Evolutionary conservation across 2,113 vertebrate species (phyloP), one percentile per base, ranked within the genome.

Genomic region (Pelmatolapia mariae): DNA sequence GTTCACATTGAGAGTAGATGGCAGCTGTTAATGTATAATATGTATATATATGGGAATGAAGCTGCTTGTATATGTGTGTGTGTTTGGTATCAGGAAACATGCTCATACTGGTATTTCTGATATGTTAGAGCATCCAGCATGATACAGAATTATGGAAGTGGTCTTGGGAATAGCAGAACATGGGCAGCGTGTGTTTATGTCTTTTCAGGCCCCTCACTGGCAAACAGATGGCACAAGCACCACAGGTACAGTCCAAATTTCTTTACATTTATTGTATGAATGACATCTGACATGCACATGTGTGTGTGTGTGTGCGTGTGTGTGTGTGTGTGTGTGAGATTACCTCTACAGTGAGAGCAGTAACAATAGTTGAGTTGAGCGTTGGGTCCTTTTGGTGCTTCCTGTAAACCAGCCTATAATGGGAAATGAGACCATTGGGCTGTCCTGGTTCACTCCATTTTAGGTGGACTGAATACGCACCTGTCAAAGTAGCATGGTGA

Each of bases 331-430:
- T 68, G 73, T 36, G 26, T 29, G 40, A 18, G 18, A 96, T 98
- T 98, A 99, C 98, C 97, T 4, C 91, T 29, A 98, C 94, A 0
- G 98, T 98, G 87, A 99, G 92, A 13, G 97, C 97, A 43, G 92
- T 97, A 54, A 97, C 83, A 26, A 92, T 83, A 16, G 96, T 92
- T 59, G 89, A 86, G 92, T 91, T 96, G 4, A 97, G 88, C 0
- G 96, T 97, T 0, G 96, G 97, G 87, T 98, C 97, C 1, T 90
- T 94, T 45, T 54, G 87, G 59, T 89, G 94, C 88, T 97, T 97
- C 86, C 95, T 96, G 45, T 97, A 98, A 92, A 97, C 87, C 12
- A 99, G 94, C 61, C 43, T 95, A 89, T 98, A 99, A 31, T 94
- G 93, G 45, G 95, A 95, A 90, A 99, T 97, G 38, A 97, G 56